Evolutionary conservation across 2,888 invertebrate genomes (phyloP), one percentile per base, ranked within the genome.

Genomic region (Epirrhoe alternata): DNA sequence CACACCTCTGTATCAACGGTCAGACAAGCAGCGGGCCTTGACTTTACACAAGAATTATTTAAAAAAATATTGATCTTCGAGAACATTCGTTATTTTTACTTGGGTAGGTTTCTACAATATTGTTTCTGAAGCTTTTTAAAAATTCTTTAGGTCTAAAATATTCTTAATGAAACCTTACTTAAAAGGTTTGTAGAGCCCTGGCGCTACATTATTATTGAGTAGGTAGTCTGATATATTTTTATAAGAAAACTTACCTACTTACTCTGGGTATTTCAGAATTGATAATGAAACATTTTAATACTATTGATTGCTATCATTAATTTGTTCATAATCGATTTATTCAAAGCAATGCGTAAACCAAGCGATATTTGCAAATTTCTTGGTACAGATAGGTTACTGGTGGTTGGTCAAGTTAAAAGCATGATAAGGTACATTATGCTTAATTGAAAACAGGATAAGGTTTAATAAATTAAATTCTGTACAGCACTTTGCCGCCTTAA

Each of bases 381-480:
- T 62, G 72, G 74, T 71, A 56, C 59, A 62, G 61, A 55, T 61
- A 70, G 73, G 70, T 70, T 79, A 75, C 6, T 1, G 14, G 14
- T 1, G 14, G 14, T 73, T 74, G 74, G 72, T 71, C 69, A 71
- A 75, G 76, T 76, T 77, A 77, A 72, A 73, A 62, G 61, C 61
- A 70, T 71, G 79, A 77, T 80, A 81, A 75, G 66, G 77, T 74
- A 69, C 64, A 80, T 81, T 80, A 81, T 72, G 65, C 74, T 74
- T 83, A 84, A 84, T 83, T 82, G 81, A 81, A 81, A 80, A 76
- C 79, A 78, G 79, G 77, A 73, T 78, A 74, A 70, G 66, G 71
- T 68, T 76, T 77, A 75, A 78, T 80, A 77, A 81, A 83, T 83
- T 82, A 79, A 80, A 80, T 77, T 76, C 77, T 71, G 74, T 67